These are phyloP conservation scores for Narcine bancroftii DNA, from an alignment of 2,113 vertebrate genomes.

Conservation along the genomic window DNA sequence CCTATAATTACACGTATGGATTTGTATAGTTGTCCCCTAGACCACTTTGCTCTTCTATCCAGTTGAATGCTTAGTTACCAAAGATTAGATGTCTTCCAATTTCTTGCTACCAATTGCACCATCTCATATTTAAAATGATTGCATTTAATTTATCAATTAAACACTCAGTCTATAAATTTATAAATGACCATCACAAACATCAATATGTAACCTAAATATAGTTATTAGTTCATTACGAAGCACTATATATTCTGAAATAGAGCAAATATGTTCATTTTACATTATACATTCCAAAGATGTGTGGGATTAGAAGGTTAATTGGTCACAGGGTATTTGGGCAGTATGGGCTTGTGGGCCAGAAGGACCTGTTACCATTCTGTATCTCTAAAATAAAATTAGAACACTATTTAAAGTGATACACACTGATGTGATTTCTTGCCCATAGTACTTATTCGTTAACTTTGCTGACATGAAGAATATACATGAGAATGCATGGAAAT, in stretches of 20 bases:
- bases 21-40: not conserved
- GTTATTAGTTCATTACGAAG: not conserved
- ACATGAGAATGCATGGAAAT: no score
- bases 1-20: not conserved
- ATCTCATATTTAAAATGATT: not conserved
- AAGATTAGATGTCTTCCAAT: no score
- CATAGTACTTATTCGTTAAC: not conserved
- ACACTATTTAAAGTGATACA: not conserved
- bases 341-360: no score
- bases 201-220: not conserved
- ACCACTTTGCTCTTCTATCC: not conserved
- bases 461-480: not conserved
- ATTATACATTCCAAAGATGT: not conserved
- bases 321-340: no score
- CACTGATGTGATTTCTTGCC: not conserved
- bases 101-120: not conserved
- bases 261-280: not conserved
- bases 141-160: not conserved
- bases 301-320: no score
- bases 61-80: not conserved
- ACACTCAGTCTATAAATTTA: not conserved
- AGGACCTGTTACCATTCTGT: no score
- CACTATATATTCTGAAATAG: not conserved
- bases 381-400: no score
- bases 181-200: not conserved